phyloP scores from a whole-genome alignment of 2,888 invertebrate genomes.

The Alviniconcha strummeri region DNA sequence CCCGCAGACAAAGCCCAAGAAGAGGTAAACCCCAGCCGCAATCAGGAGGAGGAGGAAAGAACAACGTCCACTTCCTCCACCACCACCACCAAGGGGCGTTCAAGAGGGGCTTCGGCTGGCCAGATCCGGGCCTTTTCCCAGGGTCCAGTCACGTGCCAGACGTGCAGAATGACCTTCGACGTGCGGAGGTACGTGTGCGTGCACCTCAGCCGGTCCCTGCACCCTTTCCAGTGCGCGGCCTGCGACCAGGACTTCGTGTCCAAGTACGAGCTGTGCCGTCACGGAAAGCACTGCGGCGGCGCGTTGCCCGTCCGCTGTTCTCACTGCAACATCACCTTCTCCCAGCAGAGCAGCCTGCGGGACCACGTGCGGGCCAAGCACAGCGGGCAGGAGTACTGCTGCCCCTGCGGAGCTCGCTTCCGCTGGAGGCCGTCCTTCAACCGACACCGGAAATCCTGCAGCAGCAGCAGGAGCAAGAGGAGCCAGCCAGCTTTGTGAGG shows the following conservation, averaged over 20 bases:
- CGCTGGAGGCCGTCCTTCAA: constrained; percentile 41
- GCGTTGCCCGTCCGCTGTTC: background rate
- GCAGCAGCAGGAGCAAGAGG: background rate
- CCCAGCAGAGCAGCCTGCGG: constrained; percentile 31
- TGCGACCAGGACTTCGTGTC: constrained; percentile 13
- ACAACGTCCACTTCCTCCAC: background rate
- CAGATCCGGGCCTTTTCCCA: background rate
- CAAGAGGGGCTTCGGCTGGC: no score
- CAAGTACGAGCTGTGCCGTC: constrained; percentile 25
- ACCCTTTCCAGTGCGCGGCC: constrained; percentile 16
- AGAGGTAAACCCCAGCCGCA: background rate
- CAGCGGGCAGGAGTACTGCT: constrained; percentile 32
- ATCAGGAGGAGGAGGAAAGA: no score
- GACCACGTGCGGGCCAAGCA: constrained; percentile 40
- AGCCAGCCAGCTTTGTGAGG: background rate
- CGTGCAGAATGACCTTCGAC: constrained; percentile 7
- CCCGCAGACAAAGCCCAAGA: background rate
- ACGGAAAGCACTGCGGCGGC: constrained; percentile 19
- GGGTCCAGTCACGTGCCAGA: background rate
- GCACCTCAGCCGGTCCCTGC: constrained; percentile 8
- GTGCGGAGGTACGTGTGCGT: constrained; percentile 8
- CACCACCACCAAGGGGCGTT: no score
- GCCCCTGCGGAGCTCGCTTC: constrained; percentile 34
- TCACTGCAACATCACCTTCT: constrained; percentile 2
- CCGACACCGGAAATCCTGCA: constrained; percentile 34